Base-by-base conservation (phyloP, 2,888 invertebrate species). In the Mayetiola destructor region DNA sequence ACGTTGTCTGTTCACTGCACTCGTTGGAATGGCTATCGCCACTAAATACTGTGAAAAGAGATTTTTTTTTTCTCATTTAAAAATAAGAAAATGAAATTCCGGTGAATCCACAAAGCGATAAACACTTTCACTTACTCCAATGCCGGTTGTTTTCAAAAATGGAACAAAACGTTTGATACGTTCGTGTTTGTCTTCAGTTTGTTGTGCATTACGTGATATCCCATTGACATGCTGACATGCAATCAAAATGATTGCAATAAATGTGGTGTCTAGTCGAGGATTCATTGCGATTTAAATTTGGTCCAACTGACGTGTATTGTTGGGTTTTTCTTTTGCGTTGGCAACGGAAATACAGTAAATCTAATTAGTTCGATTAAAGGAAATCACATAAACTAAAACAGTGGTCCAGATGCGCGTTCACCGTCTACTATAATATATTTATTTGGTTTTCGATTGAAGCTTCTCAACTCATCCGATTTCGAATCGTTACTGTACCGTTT, bases 11-110 rank as follows among this genome's bases (percentile, higher is more conserved):
- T 48, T 23, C 9, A 56, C 35, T 10, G 23, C 32, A 48, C 37
- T 42, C 21, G 48, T 32, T 56, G 56, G 56, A 48, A 56, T 35
- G 14, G 56, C 56, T 14, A 56, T 4, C 3, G 56, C 56, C 1
- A 48, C 56, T n/a, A 56, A 16, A 23, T 48, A 56, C 56, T 56
- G n/a, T 18, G 18, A 36, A 36, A 36, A 9, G 3, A n/a, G 36
- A 9, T 12, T 36, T 3, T 36, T 36, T 4, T 39, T 4, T 10
- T 39, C 20, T 16, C n/a, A 36, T 36, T 36, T 36, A 36, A 6
- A 36, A n/a, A 4, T 4, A 36, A 36, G n/a, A 36, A 4, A 4
- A n/a, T 36, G 36, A 36, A 36, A 36, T 8, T 36, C 16, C 12
- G n/a, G 12, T 12, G 16, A 36, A n/a, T 16, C 21, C 42, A 21